These are phyloP conservation scores for Drepana arcuata DNA, from an alignment of 1,140 invertebrate species.

Conservation along the genomic window DNA sequence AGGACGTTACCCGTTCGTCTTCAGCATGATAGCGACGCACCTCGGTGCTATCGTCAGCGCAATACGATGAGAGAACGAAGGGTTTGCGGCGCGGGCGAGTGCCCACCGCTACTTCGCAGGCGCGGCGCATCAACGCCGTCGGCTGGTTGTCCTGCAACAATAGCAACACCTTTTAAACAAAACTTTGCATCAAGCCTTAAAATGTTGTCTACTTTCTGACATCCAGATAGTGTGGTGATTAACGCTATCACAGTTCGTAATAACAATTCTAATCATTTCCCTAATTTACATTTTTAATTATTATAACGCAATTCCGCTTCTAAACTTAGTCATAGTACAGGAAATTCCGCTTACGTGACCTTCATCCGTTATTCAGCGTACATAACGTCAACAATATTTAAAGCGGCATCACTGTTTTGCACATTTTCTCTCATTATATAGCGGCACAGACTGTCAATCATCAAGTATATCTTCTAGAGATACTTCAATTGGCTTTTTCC, in stretches of 20 bases:
- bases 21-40: constrained; percentile 32
- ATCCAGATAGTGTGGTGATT: no score
- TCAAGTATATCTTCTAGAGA: constrained; percentile 46
- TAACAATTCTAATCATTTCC: no score
- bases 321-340: no score
- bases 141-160: constrained; percentile 54
- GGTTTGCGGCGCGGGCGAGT: constrained; percentile 31
- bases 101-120: constrained; percentile 52
- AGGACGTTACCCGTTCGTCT: constrained; percentile 59
- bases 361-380: constrained; percentile 9
- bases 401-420: no score
- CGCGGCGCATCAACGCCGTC: constrained; percentile 43
- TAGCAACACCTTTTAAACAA: no score
- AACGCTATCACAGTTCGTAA: no score
- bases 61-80: constrained; percentile 29
- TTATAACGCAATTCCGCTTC: no score
- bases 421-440: no score
- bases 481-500: constrained; percentile 46
- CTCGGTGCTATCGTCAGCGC: constrained; percentile 26
- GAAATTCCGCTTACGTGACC: constrained; percentile 15
- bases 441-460: no score
- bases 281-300: no score
- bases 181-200: no score
- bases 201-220: no score
- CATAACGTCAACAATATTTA: constrained; percentile 10